Percentiles rank a stretch among this genome's conserved stretches.
Conservation (phyloP, 2,113 vertebrate genomes). For the Seriola rivoliana region DNA sequence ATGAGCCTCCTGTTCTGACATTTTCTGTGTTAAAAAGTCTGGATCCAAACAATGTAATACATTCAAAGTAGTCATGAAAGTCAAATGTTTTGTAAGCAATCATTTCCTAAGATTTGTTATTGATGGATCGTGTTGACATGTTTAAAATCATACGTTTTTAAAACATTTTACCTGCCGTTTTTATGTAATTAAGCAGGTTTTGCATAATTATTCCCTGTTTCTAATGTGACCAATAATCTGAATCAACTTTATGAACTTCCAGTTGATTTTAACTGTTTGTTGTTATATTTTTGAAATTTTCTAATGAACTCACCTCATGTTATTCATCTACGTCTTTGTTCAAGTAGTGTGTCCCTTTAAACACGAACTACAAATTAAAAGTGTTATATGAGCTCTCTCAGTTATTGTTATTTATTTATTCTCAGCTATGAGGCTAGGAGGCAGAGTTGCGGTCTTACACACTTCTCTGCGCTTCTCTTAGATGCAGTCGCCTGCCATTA, state of each 20-base stretch:
- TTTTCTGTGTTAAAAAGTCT: not conserved
- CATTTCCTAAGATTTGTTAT: not conserved
- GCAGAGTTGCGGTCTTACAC: no score
- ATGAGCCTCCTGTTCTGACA: not conserved
- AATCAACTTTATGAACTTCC: not conserved
- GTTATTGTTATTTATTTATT: constrained; percentile 16
- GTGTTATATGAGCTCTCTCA: not conserved
- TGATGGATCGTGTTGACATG: not conserved
- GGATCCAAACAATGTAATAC: not conserved
- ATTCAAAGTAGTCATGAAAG: not conserved
- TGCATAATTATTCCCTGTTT: constrained; percentile 3
- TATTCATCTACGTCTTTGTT: not conserved
- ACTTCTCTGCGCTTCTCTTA: no score
- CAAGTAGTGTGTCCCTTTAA: constrained; percentile 2
- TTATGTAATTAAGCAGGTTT: not conserved
- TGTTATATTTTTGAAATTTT: not conserved
- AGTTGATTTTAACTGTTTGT: constrained; percentile 11
- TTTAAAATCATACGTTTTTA: constrained; percentile 24
- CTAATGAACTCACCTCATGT: not conserved
- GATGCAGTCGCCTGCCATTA: no score
- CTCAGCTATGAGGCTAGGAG: no score
- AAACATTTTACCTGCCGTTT: constrained; percentile 5
- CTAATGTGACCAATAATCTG: not conserved
- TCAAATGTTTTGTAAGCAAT: not conserved
- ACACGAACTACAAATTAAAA: constrained; percentile 37